These are phyloP conservation scores for Melanotaenia trifasciata DNA, from an alignment of 2,797 vertebrate genomes.

Conservation along the genomic window DNA sequence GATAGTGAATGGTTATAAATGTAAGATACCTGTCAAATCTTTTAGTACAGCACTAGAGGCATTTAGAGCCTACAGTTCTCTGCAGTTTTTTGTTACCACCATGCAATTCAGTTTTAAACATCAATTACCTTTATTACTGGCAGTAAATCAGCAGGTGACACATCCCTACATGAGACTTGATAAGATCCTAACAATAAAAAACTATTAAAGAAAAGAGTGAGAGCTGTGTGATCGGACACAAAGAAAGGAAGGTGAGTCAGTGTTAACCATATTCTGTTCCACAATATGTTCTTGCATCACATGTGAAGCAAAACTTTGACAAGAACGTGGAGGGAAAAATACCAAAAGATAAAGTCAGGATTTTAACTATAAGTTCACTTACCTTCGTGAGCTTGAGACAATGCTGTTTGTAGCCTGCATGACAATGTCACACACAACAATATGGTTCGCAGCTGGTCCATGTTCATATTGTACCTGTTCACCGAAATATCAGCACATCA, in stretches of 20 bases:
- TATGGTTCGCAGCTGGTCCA: conserved; percentile 67
- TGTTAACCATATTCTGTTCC: background rate
- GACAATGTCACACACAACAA: conserved; percentile 59
- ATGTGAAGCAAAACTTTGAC: background rate
- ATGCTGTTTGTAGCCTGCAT: conserved; percentile 51
- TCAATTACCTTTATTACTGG: conserved; percentile 29
- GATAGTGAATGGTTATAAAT: background rate
- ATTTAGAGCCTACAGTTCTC: conserved; percentile 4
- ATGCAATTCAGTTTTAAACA: conserved; percentile 17
- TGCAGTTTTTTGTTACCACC: conserved; percentile 32
- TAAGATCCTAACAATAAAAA: conserved; percentile 37
- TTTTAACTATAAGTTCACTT: conserved; percentile 18
- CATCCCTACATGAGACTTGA: conserved; percentile 32
- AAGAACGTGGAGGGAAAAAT: background rate
- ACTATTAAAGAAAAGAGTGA: conserved; percentile 27
- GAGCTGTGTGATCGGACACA: conserved; percentile 11
- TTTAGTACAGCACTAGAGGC: background rate
- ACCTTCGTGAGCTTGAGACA: conserved; percentile 81
- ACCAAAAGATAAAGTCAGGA: conserved; percentile 6
- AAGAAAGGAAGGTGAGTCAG: background rate
- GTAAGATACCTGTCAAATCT: background rate
- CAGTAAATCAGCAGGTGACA: conserved; percentile 41
- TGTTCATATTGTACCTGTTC: conserved; percentile 48
- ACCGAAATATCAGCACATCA: conserved; percentile 58
- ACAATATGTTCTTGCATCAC: background rate